Conservation (phyloP, 2,888 invertebrate genomes). For the Phoronis australis region DNA sequence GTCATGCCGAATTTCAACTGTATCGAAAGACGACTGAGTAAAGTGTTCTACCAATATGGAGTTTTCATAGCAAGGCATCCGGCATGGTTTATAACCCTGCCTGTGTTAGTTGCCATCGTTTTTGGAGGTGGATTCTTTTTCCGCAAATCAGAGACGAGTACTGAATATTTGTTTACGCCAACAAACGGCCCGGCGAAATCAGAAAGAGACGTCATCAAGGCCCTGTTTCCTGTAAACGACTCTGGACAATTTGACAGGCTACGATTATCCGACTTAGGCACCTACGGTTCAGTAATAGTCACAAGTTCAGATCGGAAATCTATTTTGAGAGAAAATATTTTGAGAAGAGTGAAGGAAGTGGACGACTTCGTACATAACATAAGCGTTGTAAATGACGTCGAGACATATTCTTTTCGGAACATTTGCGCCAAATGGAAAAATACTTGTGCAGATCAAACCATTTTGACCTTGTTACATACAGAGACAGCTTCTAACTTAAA, state of each 20-base stretch:
- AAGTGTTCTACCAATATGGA: neutral
- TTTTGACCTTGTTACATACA: neutral
- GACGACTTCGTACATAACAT: neutral
- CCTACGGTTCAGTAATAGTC: neutral
- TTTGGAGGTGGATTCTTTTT: neutral
- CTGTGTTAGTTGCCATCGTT: neutral
- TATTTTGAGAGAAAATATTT: neutral
- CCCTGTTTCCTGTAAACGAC: neutral
- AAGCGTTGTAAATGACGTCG: neutral
- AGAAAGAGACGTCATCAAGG: neutral
- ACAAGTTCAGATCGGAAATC: neutral
- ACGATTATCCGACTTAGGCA: neutral
- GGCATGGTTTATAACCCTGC: neutral
- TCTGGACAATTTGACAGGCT: neutral
- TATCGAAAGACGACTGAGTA: neutral
- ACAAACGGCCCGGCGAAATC: neutral
- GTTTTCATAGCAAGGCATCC: neutral
- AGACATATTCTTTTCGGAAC: neutral
- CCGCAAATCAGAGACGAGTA: neutral
- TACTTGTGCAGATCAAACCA: neutral
- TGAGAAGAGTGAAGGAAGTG: neutral
- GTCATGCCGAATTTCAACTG: too few relatives aligned
- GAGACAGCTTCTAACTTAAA: neutral
- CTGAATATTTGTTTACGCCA: neutral
- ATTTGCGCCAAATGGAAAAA: neutral